A percentile compares a stretch with the other conserved stretches of the same genome.
Evolutionary conservation across 2,888 invertebrate genomes (phyloP).

Genomic region (Pollenia angustigena): DNA sequence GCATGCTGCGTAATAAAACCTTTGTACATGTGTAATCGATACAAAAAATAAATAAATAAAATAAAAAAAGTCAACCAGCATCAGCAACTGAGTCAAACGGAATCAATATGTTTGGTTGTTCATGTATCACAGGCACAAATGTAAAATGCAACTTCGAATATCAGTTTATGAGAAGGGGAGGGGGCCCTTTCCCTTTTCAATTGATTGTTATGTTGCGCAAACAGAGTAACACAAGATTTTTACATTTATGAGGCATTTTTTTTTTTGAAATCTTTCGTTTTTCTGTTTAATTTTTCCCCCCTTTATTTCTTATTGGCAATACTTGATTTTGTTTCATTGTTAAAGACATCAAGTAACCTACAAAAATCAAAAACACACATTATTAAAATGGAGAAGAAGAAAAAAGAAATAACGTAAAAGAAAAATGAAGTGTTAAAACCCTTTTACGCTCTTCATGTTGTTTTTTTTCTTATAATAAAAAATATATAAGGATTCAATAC

Average conservation of each 20-base stretch:
- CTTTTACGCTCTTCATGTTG: conserved; percentile 32
- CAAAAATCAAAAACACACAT: conserved; percentile 45
- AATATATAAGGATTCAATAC: conserved; percentile 64
- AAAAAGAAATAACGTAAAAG: conserved; percentile 1
- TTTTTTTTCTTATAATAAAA: conserved; percentile 25
- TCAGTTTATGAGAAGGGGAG: conserved; percentile 52
- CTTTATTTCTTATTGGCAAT: conserved; percentile 43
- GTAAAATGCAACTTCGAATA: background rate
- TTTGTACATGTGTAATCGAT: conserved; percentile 72
- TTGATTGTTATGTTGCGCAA: conserved; percentile 66
- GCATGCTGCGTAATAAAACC: conserved; percentile 71
- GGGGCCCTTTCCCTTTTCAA: conserved; percentile 62
- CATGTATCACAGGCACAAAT: conserved; percentile 3
- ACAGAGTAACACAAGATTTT: conserved; percentile 71
- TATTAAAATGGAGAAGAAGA: background rate
- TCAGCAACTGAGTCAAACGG: conserved; percentile 30
- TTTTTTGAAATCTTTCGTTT: conserved; percentile 13
- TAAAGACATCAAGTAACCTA: conserved; percentile 56
- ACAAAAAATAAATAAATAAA: conserved; percentile 38
- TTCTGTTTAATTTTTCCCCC: conserved; percentile 5
- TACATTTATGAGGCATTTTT: conserved; percentile 67
- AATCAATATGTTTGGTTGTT: background rate
- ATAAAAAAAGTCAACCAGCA: conserved; percentile 37
- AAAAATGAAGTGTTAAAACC: conserved; percentile 72
- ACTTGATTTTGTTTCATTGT: conserved; percentile 49